phyloP scores from a whole-genome alignment of 1,140 invertebrate genomes.

The Drosophila ogumai region DNA sequence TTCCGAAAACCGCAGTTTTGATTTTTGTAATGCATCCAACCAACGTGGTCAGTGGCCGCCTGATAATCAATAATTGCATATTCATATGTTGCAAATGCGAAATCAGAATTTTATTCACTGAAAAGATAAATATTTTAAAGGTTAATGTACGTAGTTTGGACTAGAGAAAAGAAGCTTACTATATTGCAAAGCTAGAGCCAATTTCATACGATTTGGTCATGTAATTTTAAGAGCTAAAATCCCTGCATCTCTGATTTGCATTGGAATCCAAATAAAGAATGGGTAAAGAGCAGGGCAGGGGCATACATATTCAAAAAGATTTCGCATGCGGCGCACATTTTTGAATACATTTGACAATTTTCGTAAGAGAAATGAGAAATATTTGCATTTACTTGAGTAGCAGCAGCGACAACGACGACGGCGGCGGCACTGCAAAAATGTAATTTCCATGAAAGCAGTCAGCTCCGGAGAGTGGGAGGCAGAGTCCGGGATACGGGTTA shows the following conservation, averaged over 20 bases:
- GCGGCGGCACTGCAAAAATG: conserved; percentile 75
- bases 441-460: conserved; percentile 80
- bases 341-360: conserved; percentile 84
- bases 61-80: conserved; percentile 20
- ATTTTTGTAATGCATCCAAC: conserved; percentile 28
- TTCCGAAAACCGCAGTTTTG: conserved; percentile 33
- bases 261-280: conserved; percentile 49
- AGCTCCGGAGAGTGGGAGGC: conserved; percentile 21
- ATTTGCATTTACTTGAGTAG: conserved; percentile 83
- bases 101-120: neutral
- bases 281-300: neutral
- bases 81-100: neutral
- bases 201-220: conserved; percentile 40
- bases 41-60: too few species aligned
- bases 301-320: conserved; percentile 81
- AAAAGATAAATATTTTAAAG: neutral
- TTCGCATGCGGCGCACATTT: conserved; percentile 80
- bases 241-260: conserved; percentile 39
- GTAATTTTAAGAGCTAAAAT: conserved; percentile 49
- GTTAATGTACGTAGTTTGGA: neutral
- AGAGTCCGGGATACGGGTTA: conserved; percentile 5
- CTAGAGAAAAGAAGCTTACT: neutral
- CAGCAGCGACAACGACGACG: conserved; percentile 51
- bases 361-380: conserved; percentile 81
- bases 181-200: conserved; percentile 17